phyloP scores from a whole-genome alignment of 2,797 vertebrate species.

The Vultur gryphus region DNA sequence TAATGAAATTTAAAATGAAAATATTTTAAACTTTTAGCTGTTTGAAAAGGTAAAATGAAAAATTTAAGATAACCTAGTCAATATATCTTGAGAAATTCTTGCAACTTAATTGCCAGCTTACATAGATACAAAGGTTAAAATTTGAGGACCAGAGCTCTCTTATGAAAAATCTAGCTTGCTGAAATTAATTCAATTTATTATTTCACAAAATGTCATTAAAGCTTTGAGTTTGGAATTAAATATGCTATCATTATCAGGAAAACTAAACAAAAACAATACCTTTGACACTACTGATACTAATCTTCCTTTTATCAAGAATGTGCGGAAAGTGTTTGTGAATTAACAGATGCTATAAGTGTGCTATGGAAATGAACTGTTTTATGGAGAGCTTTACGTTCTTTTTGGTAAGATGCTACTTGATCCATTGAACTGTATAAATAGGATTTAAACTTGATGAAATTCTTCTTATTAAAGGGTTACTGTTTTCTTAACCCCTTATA shows the following conservation, averaged over 20 bases:
- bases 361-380: background rate
- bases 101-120: background rate
- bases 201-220: background rate
- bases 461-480: background rate
- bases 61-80: background rate
- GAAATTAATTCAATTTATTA: background rate
- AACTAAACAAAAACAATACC: background rate
- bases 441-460: background rate
- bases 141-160: background rate
- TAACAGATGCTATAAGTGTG: background rate
- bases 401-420: background rate
- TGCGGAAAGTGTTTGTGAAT: background rate
- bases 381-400: background rate
- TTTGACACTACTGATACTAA: background rate
- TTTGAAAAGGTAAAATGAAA: background rate
- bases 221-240: background rate
- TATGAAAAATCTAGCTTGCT: background rate
- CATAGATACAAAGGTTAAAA: background rate
- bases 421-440: background rate
- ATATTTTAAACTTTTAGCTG: background rate
- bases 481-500: background rate
- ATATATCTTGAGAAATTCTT: background rate
- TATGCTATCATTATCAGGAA: background rate
- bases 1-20: background rate
- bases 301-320: background rate